These are phyloP conservation scores for Corvus hawaiiensis DNA, from an alignment of 2,113 vertebrate species.

Conservation along the genomic window DNA sequence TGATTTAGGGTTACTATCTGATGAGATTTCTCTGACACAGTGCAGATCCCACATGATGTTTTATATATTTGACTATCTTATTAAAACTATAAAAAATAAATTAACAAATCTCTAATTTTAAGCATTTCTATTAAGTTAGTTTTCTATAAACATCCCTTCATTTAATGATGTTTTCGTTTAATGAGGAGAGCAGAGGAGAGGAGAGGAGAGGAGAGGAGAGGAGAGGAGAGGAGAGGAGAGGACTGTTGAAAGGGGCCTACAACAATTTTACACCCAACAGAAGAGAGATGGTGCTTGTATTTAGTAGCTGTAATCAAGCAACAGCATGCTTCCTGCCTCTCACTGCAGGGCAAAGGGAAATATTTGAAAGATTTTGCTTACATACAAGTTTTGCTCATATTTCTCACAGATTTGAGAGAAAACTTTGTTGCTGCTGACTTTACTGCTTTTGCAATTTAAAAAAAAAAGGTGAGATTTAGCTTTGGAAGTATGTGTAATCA, in stretches of 20 bases:
- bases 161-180: neutral
- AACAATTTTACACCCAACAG: fast-evolving
- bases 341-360: neutral
- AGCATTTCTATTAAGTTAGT: neutral
- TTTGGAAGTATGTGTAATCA: neutral
- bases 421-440: neutral
- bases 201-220: neutral
- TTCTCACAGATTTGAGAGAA: neutral
- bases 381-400: neutral
- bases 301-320: neutral
- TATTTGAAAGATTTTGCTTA: neutral
- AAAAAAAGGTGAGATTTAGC: neutral
- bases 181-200: neutral
- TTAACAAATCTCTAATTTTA: neutral
- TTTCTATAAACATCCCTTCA: neutral
- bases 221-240: neutral
- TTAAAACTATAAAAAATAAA: neutral
- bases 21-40: neutral
- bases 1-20: neutral
- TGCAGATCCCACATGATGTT: neutral
- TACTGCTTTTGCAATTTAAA: neutral
- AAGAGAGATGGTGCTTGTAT: neutral
- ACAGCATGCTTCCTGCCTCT: neutral
- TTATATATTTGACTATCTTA: neutral
- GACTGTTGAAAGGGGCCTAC: neutral